Evolutionary conservation across 2,797 vertebrate genomes (phyloP), one percentile per base, ranked within the genome.

Genomic region (Phylloscopus collybita): DNA sequence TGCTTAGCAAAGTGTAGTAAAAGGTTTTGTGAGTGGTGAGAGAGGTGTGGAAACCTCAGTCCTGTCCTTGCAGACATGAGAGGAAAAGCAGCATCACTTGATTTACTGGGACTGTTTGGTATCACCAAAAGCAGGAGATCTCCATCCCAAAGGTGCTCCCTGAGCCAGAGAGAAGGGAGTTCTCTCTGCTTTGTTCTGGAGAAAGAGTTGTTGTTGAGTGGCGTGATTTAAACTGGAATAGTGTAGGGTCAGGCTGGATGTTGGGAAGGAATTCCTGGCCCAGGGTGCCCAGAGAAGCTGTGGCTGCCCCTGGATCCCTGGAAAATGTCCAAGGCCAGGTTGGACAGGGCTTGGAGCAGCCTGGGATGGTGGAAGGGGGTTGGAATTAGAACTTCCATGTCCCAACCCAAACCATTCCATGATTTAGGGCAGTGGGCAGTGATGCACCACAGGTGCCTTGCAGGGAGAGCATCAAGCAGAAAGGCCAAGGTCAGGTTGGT

Each of bases 251-350:
- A 5, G 36, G 6, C 21, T 13, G 61, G 61, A 50, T 30, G 1
- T 30, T 10, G 26, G 36, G 45, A 36, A 36, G 36, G 22, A 50
- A 36, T 32, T 74, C 30, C 17, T 20, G 7, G 7, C 3, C 9
- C 5, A 2, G 36, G 16, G 9, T 81, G 9, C 59, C 23, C 50
- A 49, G 34, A 13, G 19, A 0, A 23, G 50, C 69, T 72, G 42
- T 9, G 59, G 40, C 29, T 64, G 40, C 16, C 15, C 49, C 29
- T 38, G 34, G 13, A n/a, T 40, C 42, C 29, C 80, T 64, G 80
- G 27, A 0, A 0, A 38, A 15, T 82, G 57, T 0, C 57, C 80
- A 4, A 45, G 40, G n/a, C 32, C 32, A 21, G 59, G 40, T 0
- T 71, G 79, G 56, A 60, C 1, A 1, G 45, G 26, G 21, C 4